Evolutionary conservation across 1,140 invertebrate species (phyloP).

Genomic region (Chironomus tepperi): DNA sequence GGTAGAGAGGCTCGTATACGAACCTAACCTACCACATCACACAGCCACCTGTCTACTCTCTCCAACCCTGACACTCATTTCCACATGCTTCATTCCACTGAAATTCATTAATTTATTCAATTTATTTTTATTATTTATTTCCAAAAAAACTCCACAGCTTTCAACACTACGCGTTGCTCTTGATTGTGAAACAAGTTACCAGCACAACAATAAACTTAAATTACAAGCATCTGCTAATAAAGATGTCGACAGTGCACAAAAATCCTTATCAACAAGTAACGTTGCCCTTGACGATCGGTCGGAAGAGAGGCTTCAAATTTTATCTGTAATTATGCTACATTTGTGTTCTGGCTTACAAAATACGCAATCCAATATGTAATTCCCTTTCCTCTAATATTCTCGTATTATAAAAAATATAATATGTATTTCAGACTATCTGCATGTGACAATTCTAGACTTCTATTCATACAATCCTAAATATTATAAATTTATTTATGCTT

Average conservation of each 20-base stretch:
- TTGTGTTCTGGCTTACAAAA: slow-evolving; percentile 68
- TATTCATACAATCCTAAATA: too few relatives aligned
- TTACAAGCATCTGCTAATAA: not conserved
- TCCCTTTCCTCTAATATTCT: too few relatives aligned
- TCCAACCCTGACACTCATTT: too few relatives aligned
- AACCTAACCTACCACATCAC: too few relatives aligned
- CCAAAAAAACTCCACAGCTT: slow-evolving; percentile 31
- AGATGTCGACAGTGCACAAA: slow-evolving; percentile 28
- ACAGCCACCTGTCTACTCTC: too few relatives aligned
- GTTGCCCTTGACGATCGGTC: slow-evolving; percentile 51
- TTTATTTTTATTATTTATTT: not conserved
- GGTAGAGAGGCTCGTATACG: too few relatives aligned
- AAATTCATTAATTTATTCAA: not conserved
- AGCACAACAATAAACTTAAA: slow-evolving; percentile 24
- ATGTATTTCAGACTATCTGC: too few relatives aligned
- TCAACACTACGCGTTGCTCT: slow-evolving; percentile 35
- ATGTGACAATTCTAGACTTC: too few relatives aligned
- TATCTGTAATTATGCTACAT: slow-evolving; percentile 70
- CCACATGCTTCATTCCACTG: not conserved
- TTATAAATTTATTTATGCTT: too few relatives aligned
- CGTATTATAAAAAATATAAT: too few relatives aligned
- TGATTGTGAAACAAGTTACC: slow-evolving; percentile 34
- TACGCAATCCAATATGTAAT: slow-evolving; percentile 30
- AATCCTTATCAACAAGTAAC: slow-evolving; percentile 39
- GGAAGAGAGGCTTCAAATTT: slow-evolving; percentile 63